A percentile compares a stretch with the other conserved stretches of the same genome.
Evolutionary conservation across 23 tunicate genomes (phyloP).

Genomic region (Halocynthia aurantium): DNA sequence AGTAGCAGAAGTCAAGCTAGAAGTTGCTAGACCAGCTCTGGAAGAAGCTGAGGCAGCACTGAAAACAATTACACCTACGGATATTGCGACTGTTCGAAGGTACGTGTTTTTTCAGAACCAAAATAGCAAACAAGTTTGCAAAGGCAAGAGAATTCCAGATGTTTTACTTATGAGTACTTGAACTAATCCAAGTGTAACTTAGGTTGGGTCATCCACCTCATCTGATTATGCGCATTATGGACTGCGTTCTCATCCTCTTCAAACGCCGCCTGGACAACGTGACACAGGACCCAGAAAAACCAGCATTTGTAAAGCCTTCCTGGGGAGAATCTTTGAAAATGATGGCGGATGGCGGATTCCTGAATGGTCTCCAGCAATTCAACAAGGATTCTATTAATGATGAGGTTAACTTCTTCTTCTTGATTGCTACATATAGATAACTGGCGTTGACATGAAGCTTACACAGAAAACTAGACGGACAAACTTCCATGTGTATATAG

Average conservation of each 20-base stretch:
- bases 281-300: slow-evolving; percentile 57
- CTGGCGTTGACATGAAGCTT: no score
- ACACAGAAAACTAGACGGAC: no score
- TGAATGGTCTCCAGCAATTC: slow-evolving; percentile 80
- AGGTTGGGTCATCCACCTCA: slow-evolving; percentile 86
- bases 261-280: slow-evolving; percentile 67
- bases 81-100: slow-evolving; percentile 90
- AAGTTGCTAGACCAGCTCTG: slow-evolving; percentile 83
- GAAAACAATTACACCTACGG: slow-evolving; percentile 86
- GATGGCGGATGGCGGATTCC: slow-evolving; percentile 89
- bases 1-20: slow-evolving; percentile 69
- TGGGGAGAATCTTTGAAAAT: slow-evolving; percentile 81
- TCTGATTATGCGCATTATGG: slow-evolving; percentile 87
- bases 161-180: neutral
- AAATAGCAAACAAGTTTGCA: neutral
- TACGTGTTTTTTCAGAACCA: slow-evolving; percentile 3
- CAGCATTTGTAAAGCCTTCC: slow-evolving; percentile 56
- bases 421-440: no score
- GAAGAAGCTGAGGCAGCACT: slow-evolving; percentile 81
- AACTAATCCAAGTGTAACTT: neutral
- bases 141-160: neutral
- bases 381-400: slow-evolving; percentile 91
- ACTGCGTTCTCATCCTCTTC: slow-evolving; percentile 81
- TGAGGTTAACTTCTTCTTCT: slow-evolving; percentile 21
- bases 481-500: no score